Evolutionary conservation across 2,113 vertebrate species (phyloP).

Genomic region (Forbesichthys agassizii): DNA sequence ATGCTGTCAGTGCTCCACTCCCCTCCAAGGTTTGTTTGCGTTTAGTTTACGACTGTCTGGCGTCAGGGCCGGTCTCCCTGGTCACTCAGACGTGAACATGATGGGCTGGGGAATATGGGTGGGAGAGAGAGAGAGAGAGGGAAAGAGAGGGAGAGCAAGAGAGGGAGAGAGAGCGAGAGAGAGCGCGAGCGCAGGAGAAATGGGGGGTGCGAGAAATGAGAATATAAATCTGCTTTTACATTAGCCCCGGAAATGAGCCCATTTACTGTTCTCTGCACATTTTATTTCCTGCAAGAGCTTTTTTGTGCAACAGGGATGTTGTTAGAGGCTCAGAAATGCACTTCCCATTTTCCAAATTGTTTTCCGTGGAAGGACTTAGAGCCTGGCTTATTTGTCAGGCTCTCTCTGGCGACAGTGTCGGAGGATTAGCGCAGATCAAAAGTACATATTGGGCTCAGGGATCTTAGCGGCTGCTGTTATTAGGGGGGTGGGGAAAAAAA

Average conservation of each 20-base stretch:
- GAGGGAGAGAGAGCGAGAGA: neutral
- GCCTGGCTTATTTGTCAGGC: neutral
- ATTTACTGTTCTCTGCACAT: slow-evolving; percentile 17
- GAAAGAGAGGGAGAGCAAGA: neutral
- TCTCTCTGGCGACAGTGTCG: neutral
- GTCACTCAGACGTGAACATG: neutral
- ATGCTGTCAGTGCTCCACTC: too few relatives aligned
- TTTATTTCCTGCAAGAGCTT: slow-evolving; percentile 3
- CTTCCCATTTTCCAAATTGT: neutral
- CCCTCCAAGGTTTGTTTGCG: neutral
- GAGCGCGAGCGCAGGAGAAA: neutral
- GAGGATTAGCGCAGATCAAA: neutral
- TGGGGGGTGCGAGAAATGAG: slow-evolving; percentile 9
- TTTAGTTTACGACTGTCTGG: neutral
- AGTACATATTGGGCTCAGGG: neutral
- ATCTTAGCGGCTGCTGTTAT: neutral
- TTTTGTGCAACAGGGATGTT: slow-evolving; percentile 9
- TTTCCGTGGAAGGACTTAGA: neutral
- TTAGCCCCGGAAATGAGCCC: slow-evolving; percentile 25
- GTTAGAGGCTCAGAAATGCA: neutral
- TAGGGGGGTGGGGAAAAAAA: too few relatives aligned
- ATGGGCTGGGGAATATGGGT: neutral
- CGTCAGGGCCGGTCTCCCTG: too few relatives aligned
- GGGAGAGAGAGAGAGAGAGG: neutral
- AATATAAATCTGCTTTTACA: slow-evolving; percentile 16